Evolutionary conservation across 2,888 invertebrate species (phyloP), one percentile per base, ranked within the genome.

Genomic region (Hirtodrosophila cameraria): DNA sequence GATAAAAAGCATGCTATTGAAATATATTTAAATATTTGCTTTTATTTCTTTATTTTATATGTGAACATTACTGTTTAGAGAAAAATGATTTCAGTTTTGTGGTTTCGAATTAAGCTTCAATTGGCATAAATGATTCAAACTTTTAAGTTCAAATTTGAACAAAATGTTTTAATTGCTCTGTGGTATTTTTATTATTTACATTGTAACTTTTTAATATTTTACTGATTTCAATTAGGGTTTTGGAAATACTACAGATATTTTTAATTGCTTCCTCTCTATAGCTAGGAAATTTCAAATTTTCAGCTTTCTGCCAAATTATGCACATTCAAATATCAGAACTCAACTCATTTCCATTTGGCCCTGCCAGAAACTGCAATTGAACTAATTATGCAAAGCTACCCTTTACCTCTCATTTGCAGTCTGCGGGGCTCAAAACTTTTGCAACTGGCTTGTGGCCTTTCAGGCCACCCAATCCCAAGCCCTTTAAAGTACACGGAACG

Each of bases 321-420:
- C 13, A 11, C 28, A 46, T 36, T 46, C 36, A 43, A 46, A 30
- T 45, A 38, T 42, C 42, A 41, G 33, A 60, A 28, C 49, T 60
- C 13, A 23, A 15, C 38, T 54, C 57, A 69, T 83, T 80, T 77
- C 62, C 66, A 61, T 68, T 79, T 76, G 42, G 54, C 20, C 23
- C 45, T 18, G 28, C 38, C 30, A 49, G 59, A 62, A 54, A 36
- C 39, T 45, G 52, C 66, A 61, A 69, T 63, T 60, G 55, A 60
- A 55, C 64, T 81, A 84, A 80, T 84, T 80, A 84, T 73, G 65
- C 66, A 49, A 84, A 70, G 65, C 66, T 48, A 8, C 31, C 9
- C 8, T 8, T 9, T 12, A 11, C 8, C 31, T 6, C 7, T 11
- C 15, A 20, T n/a, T 25, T 11, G 15, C 12, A 9, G 13, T 23